Percentiles rank a stretch among this genome's conserved stretches.
Conservation (phyloP, 2,797 vertebrate genomes). For the Eremophila alpestris region DNA sequence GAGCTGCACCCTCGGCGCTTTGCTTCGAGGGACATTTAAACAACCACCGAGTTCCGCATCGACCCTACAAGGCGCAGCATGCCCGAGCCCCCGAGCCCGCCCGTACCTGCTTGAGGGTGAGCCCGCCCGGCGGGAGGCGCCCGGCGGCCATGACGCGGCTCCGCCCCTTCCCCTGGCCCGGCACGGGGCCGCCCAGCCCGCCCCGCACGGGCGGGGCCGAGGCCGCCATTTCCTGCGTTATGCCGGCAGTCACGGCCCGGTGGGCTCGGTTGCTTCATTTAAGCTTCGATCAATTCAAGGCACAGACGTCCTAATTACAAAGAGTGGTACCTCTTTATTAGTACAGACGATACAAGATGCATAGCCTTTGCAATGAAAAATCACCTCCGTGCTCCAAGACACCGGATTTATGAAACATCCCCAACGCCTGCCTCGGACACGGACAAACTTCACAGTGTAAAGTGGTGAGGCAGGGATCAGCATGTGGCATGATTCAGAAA, state of each 20-base stretch:
- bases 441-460: slow-evolving; percentile 76
- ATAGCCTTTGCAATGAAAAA: slow-evolving; percentile 72
- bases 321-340: slow-evolving; percentile 72
- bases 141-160: background rate
- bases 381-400: slow-evolving; percentile 58
- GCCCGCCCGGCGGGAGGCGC: background rate
- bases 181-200: background rate
- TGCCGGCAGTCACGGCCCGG: fast-evolving
- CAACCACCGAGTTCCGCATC: fast-evolving
- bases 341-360: slow-evolving; percentile 72
- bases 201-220: background rate
- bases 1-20: fast-evolving
- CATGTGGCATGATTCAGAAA: background rate
- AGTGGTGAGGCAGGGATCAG: background rate
- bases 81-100: background rate
- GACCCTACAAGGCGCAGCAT: fast-evolving
- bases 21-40: fast-evolving
- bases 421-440: slow-evolving; percentile 46
- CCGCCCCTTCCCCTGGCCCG: background rate
- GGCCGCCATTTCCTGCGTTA: background rate
- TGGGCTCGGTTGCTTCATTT: fast-evolving
- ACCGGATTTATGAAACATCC: slow-evolving; percentile 25
- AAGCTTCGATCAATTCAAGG: background rate
- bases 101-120: background rate
- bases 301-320: slow-evolving; percentile 17